These are phyloP conservation scores for Cydia pomonella DNA, from an alignment of 1,140 invertebrate genomes.

Conservation along the genomic window DNA sequence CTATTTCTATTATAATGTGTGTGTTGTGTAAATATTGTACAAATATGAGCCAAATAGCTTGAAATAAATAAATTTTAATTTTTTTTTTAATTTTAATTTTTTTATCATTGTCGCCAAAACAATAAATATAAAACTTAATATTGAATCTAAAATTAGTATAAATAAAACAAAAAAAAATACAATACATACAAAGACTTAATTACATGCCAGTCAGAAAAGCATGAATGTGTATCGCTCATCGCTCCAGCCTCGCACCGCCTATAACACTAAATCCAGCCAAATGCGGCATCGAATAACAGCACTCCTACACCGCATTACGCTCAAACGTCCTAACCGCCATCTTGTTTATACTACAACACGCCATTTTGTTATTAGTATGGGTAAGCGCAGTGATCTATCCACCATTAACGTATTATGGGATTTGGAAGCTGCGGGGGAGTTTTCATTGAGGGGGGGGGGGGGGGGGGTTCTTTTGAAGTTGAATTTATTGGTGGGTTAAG, in stretches of 20 bases:
- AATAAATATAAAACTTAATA: too few species aligned
- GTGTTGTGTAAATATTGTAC: too few species aligned
- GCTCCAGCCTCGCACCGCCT: not conserved
- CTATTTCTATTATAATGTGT: too few species aligned
- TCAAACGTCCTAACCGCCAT: not conserved
- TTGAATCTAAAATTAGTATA: too few species aligned
- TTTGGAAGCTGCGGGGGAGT: not conserved
- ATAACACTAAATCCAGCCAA: slow-evolving; percentile 15
- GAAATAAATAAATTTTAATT: too few species aligned
- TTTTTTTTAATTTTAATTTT: too few species aligned
- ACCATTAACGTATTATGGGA: slow-evolving; percentile 17
- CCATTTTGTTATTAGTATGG: not conserved
- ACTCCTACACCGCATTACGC: not conserved
- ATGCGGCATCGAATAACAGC: slow-evolving; percentile 19
- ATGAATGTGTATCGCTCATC: not conserved
- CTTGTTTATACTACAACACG: not conserved
- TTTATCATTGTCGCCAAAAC: too few species aligned
- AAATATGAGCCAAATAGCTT: too few species aligned
- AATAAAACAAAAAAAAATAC: too few species aligned
- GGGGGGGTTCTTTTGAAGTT: not conserved
- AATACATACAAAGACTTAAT: too few species aligned
- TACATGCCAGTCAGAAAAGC: too few species aligned
- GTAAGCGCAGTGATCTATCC: not conserved
- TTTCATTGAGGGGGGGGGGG: not conserved
- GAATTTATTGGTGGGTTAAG: not conserved